Base-by-base conservation (phyloP, 2,797 vertebrate species). In the Xenops minutus region DNA sequence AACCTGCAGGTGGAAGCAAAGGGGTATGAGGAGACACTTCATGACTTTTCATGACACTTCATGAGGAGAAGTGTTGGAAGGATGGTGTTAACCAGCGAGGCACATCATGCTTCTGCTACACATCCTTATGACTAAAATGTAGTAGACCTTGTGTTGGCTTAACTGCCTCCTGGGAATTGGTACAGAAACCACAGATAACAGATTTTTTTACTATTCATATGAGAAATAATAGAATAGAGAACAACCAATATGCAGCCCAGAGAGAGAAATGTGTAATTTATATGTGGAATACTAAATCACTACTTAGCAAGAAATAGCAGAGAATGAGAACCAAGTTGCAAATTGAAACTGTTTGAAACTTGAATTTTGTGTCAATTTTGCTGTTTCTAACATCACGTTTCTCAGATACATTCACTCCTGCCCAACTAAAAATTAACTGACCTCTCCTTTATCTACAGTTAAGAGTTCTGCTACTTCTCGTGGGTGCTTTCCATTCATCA, bases 111-210 rank as follows among this genome's bases (percentile, higher is more conserved):
- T 83, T 83, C 56, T 69, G 3, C 24, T 81, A 5, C 12, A 43
- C 8, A 29, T 34, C 9, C 12, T 85, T 46, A n/a, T 0, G 1
- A 58, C 26, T 30, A 3, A 59, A 79, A 12, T 10, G 5, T 5
- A 46, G 36, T 30, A 48, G 30, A 66, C 4, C 5, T 48, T 82
- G 10, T 34, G 11, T 14, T 73, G 64, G 44, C 18, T 48, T 82
- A 37, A 58, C 21, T 73, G 12, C 6, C 10, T 6, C 10, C 11
- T 5, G 3, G 39, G 9, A 88, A 69, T 0, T 30, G 36, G 8
- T 39, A 73, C 16, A 79, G 16, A 80, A 48, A 8, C 15, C 30
- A 32, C 22, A 78, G 37, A 37, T 12, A 63, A n/a, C 17, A 55
- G 2, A 52, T 43, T 78, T 77, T 14, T 68, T 22, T 49, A 62